Conservation (phyloP, 2,888 invertebrate species). For the Colletes collaris region DNA sequence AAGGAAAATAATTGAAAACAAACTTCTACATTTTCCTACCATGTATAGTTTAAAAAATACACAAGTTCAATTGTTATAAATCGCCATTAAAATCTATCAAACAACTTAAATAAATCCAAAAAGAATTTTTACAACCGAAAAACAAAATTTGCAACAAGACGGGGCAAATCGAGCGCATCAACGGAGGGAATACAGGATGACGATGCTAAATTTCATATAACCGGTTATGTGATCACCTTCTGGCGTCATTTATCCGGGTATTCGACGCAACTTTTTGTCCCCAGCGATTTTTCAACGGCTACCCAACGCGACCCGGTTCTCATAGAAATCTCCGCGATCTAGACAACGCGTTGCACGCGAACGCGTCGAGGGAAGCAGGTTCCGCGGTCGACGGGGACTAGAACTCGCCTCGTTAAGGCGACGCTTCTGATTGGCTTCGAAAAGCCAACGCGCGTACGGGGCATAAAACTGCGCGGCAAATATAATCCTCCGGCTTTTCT, state of each 20-base stretch:
- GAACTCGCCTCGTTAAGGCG: conserved; percentile 71
- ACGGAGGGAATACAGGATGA: no score
- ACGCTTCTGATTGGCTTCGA: conserved; percentile 65
- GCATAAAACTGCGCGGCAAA: conserved; percentile 20
- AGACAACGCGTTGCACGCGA: conserved; percentile 22
- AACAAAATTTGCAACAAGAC: no score
- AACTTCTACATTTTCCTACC: no score
- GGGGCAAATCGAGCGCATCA: no score
- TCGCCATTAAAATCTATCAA: no score
- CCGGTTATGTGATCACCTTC: no score
- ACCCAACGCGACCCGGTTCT: conserved; percentile 37
- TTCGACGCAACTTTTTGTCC: conserved; percentile 37
- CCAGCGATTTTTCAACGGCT: conserved; percentile 46
- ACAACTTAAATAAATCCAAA: no score
- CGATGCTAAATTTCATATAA: no score
- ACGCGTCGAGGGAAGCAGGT: conserved; percentile 1
- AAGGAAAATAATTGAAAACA: no score
- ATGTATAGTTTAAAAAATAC: no score
- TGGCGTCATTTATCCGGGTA: conserved; percentile 59
- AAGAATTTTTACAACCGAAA: no score
- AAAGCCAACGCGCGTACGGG: not conserved
- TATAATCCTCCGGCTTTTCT: conserved; percentile 10
- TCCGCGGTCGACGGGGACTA: not conserved
- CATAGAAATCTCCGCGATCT: conserved; percentile 33
- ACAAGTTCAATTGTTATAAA: no score